Evolutionary conservation across 2,113 vertebrate genomes (phyloP).

Genomic region (Carassius auratus): DNA sequence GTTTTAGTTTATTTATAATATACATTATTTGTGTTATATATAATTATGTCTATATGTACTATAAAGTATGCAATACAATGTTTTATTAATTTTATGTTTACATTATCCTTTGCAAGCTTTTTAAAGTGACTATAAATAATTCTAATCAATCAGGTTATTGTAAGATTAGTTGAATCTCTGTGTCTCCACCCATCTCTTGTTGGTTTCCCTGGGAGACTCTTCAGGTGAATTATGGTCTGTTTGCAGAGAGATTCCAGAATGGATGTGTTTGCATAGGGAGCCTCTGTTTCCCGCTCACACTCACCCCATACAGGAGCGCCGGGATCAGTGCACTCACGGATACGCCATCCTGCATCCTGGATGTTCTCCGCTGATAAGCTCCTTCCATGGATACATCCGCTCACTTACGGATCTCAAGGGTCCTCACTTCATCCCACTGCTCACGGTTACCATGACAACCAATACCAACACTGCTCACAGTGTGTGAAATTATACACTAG

Average conservation of each 20-base stretch:
- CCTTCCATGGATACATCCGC: constrained; percentile 70
- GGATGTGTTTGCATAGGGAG: constrained; percentile 66
- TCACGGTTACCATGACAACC: not conserved
- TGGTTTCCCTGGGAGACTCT: constrained; percentile 62
- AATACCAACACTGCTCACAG: not conserved
- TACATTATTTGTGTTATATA: no score
- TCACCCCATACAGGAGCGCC: constrained; percentile 29
- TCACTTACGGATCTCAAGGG: constrained; percentile 53
- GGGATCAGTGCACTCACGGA: constrained; percentile 59
- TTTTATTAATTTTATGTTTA: no score
- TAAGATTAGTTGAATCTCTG: not conserved
- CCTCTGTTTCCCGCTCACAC: constrained; percentile 57
- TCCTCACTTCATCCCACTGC: constrained; percentile 8
- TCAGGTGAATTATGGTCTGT: constrained; percentile 68
- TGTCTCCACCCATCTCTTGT: not conserved
- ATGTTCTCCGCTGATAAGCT: constrained; percentile 68
- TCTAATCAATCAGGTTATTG: no score
- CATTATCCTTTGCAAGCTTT: no score
- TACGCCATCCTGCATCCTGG: constrained; percentile 76
- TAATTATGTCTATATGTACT: no score
- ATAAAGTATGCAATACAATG: no score
- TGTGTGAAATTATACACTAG: not conserved
- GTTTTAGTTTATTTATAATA: no score
- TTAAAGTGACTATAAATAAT: not conserved
- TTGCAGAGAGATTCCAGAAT: constrained; percentile 66